Base-by-base conservation (phyloP, 64 coral and sea anemone genomes). In the Porites lutea region DNA sequence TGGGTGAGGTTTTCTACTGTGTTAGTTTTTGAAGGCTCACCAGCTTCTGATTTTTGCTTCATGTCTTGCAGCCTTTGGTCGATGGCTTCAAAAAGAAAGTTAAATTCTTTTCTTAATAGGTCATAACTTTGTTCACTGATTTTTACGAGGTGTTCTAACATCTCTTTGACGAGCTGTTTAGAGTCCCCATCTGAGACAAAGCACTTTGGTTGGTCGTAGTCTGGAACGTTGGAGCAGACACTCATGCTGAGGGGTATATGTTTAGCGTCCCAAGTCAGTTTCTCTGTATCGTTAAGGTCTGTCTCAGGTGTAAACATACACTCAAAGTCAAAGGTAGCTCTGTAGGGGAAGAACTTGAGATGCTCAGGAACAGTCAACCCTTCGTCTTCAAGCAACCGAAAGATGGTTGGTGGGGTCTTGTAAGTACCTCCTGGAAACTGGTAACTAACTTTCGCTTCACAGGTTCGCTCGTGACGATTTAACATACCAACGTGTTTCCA, bases 51-150 rank as follows among this genome's bases (percentile, higher is more conserved):
- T 37, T 37, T 37, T 37, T 37, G 27, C 27, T 37, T 0, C 27
- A 37, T 0, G 23, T 76, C 27, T 37, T 37, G 27, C 27, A 37
- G 27, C 27, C 27, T 37, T 37, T 37, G 27, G 27, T 1, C 27
- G 27, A 37, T 37, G 27, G 27, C 27, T 37, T 37, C 27, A 37
- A 37, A 37, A 37, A 37, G 27, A 37, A 37, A 37, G 27, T 37
- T 37, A 37, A 37, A 37, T 37, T 37, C 27, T 37, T 37, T 37
- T 37, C 27, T 51, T 62, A 9, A 7, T 52, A 37, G 78, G 43
- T 57, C 19, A 49, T 83, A 75, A 52, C 92, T 60, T 89, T 86
- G 44, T 77, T 89, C 64, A 82, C 86, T 85, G 53, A 89, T 89
- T 49, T 50, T 72, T 12, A 84, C 60, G 10, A 94, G 15, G 88